phyloP scores from a whole-genome alignment of 2,888 invertebrate species.

The Therioaphis trifolii region DNA sequence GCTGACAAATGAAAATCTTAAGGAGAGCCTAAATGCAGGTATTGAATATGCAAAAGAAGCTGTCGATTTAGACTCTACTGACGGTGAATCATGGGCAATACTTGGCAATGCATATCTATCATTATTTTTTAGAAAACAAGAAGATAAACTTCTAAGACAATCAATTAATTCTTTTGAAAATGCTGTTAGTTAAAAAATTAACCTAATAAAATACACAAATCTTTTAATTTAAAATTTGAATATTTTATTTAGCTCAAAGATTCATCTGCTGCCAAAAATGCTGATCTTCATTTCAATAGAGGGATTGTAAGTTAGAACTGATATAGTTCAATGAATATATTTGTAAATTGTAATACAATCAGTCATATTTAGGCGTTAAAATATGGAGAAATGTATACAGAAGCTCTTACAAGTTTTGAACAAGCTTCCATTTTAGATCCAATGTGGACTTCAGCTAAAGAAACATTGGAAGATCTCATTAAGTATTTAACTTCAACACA shows the following conservation, averaged over 20 bases:
- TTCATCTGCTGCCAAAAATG: conserved; percentile 78
- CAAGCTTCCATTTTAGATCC: conserved; percentile 80
- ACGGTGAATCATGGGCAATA: conserved; percentile 86
- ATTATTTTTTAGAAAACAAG: conserved; percentile 82
- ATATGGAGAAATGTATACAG: conserved; percentile 81
- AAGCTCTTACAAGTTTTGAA: conserved; percentile 78
- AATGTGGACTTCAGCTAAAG: conserved; percentile 77
- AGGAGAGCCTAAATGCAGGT: conserved; percentile 76
- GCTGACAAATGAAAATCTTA: conserved; percentile 70
- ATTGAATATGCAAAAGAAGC: conserved; percentile 85
- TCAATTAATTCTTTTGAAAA: conserved; percentile 85
- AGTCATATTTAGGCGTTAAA: conserved; percentile 76
- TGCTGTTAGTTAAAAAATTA: conserved; percentile 73
- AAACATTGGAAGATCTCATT: conserved; percentile 74
- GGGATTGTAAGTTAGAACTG: conserved; percentile 76
- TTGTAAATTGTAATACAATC: background rate
- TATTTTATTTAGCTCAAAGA: conserved; percentile 69
- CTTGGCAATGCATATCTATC: conserved; percentile 87
- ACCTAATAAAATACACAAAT: background rate
- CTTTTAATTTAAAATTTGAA: conserved; percentile 24
- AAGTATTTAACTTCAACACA: conserved; percentile 77
- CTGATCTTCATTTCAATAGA: conserved; percentile 86
- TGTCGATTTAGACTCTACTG: conserved; percentile 79
- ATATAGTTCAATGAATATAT: conserved; percentile 36
- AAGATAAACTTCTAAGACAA: conserved; percentile 77